Conservation (phyloP, 2,113 vertebrate genomes). For the Fukomys damarensis region DNA sequence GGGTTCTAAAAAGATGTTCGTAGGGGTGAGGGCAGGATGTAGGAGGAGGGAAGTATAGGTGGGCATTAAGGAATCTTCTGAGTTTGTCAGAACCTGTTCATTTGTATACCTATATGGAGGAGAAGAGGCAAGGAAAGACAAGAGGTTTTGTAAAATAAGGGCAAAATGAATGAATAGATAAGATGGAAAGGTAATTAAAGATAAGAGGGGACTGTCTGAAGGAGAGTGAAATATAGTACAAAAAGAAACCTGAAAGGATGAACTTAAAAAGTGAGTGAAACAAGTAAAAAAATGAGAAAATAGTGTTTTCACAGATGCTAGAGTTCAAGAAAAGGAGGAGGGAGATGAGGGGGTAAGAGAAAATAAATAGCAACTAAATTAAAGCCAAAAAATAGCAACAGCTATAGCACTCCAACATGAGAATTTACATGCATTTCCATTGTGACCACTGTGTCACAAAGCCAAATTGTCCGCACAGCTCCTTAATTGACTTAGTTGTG, state of each 20-base stretch:
- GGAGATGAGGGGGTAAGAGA: neutral
- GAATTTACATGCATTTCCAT: neutral
- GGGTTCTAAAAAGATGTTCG: too few species aligned
- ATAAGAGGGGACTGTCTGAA: neutral
- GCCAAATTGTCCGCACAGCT: neutral
- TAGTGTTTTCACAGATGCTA: neutral
- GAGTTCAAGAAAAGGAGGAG: neutral
- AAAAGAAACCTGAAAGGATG: neutral
- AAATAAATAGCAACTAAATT: neutral
- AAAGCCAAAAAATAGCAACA: neutral
- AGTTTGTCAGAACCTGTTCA: too few species aligned
- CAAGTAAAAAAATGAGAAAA: neutral
- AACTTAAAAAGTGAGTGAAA: neutral
- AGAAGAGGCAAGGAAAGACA: too few species aligned
- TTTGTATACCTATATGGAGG: too few species aligned
- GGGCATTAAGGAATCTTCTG: too few species aligned
- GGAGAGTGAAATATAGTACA: neutral
- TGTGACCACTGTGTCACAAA: neutral
- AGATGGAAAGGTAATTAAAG: too few species aligned
- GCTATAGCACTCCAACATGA: neutral
- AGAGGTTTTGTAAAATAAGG: too few species aligned
- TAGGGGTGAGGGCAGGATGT: too few species aligned
- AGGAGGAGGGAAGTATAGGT: too few species aligned
- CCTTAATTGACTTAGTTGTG: neutral
- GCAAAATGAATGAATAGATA: too few species aligned